Evolutionary conservation across 2,797 vertebrate genomes (phyloP).

Genomic region (Triplophysa bombifrons): DNA sequence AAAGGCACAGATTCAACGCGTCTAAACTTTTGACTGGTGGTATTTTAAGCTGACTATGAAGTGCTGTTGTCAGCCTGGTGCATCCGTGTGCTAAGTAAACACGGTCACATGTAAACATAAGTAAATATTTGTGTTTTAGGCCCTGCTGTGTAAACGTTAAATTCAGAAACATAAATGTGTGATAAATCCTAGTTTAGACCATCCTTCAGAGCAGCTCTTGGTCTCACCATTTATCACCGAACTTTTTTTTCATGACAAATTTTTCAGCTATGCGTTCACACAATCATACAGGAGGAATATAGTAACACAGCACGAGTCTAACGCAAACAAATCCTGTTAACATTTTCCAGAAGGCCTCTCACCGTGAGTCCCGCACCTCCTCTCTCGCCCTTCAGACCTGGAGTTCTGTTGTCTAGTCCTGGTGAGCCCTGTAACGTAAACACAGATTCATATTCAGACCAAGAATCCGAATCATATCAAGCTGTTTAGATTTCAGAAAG

Average conservation of each 20-base stretch:
- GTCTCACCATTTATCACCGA: neutral
- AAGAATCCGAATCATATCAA: neutral
- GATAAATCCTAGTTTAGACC: neutral
- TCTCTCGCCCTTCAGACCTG: conserved; percentile 41
- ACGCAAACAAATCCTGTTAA: neutral
- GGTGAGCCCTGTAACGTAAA: conserved; percentile 41
- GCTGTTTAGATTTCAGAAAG: conserved; percentile 4
- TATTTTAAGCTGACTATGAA: neutral
- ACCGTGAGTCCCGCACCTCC: conserved; percentile 47
- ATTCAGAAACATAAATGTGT: neutral
- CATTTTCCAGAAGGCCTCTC: conserved; percentile 21
- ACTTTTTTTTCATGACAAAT: neutral
- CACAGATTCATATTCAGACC: neutral
- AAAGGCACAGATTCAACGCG: neutral
- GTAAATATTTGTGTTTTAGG: neutral
- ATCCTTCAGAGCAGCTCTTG: neutral
- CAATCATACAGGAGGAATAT: neutral
- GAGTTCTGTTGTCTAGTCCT: conserved; percentile 28
- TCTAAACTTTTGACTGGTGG: neutral
- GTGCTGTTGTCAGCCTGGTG: neutral
- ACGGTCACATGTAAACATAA: neutral
- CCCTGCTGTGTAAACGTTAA: neutral
- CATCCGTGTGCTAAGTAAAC: neutral
- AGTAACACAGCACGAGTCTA: neutral
- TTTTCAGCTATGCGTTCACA: conserved; percentile 2